These are phyloP conservation scores for Ciona savignyi DNA, from an alignment of 23 tunicate species.

Conservation along the genomic window DNA sequence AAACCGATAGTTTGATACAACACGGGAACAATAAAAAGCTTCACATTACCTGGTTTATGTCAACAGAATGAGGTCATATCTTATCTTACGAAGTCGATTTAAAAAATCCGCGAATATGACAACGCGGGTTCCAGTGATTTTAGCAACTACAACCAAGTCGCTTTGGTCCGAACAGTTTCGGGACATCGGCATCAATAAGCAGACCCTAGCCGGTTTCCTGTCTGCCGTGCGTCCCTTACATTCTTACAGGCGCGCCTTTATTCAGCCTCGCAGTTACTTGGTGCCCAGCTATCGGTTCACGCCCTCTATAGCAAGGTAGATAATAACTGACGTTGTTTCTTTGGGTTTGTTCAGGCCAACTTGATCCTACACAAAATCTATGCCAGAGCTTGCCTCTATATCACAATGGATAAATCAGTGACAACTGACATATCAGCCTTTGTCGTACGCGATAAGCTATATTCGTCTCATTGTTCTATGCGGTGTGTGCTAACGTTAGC, in stretches of 20 bases:
- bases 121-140: not conserved
- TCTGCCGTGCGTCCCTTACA: not conserved
- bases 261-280: not conserved
- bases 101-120: not conserved
- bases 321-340: not conserved
- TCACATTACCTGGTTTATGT: not conserved
- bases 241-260: conserved; percentile 1
- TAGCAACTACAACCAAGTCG: not conserved
- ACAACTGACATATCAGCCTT: not conserved
- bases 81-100: not conserved
- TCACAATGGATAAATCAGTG: not conserved
- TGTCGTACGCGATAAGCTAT: not conserved
- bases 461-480: not conserved
- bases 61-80: not conserved
- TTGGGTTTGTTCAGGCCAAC: not conserved
- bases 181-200: not conserved
- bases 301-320: not conserved
- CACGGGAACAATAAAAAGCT: not conserved
- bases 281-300: not conserved
- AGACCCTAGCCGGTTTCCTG: not conserved
- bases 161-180: not conserved
- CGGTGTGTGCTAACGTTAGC: not conserved
- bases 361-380: not conserved
- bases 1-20: too few relatives aligned
- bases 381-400: not conserved